phyloP scores from a whole-genome alignment of 1,140 invertebrate genomes.

The Sesamia nonagrioides region DNA sequence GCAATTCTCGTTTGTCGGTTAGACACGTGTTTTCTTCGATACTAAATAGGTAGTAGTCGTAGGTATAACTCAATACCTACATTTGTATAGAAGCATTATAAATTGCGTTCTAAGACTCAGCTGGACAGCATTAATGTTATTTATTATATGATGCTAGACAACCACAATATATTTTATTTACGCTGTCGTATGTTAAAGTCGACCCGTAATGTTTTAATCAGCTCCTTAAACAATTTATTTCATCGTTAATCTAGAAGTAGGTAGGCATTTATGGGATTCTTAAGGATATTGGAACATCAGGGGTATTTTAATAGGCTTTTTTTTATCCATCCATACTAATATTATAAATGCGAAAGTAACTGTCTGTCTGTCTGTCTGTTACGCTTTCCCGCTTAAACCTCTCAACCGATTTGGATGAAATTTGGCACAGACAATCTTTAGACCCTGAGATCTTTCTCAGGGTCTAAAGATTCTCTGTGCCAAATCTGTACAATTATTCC shows the following conservation, averaged over 20 bases:
- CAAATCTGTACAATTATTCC: too few species aligned
- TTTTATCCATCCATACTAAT: too few species aligned
- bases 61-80: neutral
- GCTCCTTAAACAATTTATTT: conserved; percentile 27
- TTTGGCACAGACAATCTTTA: too few species aligned
- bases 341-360: too few species aligned
- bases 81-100: conserved; percentile 36
- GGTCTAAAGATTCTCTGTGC: too few species aligned
- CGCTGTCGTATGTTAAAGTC: neutral
- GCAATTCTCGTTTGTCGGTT: too few species aligned
- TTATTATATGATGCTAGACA: conserved; percentile 1
- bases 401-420: too few species aligned
- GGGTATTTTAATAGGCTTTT: too few species aligned
- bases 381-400: too few species aligned
- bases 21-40: too few species aligned
- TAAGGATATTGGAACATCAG: neutral
- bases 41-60: neutral
- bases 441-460: too few species aligned
- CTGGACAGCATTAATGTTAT: conserved; percentile 15
- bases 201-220: conserved; percentile 44
- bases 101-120: conserved; percentile 24
- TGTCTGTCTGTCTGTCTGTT: too few species aligned
- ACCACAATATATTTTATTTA: conserved; percentile 36
- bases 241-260: conserved; percentile 26
- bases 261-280: neutral